Evolutionary conservation across 2,113 vertebrate species (phyloP), one percentile per base, ranked within the genome.

Genomic region (Sigmodon hispidus): DNA sequence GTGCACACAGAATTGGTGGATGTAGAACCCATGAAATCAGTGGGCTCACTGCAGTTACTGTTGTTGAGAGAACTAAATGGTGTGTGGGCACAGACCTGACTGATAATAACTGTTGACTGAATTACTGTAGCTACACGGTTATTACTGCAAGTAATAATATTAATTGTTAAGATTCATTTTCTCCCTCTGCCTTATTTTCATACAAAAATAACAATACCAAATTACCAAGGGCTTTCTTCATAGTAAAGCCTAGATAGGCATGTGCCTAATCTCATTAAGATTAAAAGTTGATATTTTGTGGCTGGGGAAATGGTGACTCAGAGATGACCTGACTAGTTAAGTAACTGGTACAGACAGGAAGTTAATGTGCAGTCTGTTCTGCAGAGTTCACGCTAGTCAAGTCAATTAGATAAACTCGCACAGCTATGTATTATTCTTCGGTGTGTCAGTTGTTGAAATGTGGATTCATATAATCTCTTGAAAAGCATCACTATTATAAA

Each of bases 121-220:
- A 72, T 87, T 50, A n/a, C 86, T 90, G 29, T 57, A n/a, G 55
- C 75, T 72, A 31, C 31, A 6, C 83, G 50, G 22, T 61, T 10
- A 70, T 69, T 11, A 45, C 31, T 92, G 10, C 90, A 88, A 76
- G 36, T 86, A 81, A 29, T 83, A 89, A 45, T 52, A 43, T 50
- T 89, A 87, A 79, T 67, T 40, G 29, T 55, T 55, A 34, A 61
- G 86, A 80, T 73, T 91, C 16, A 4, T 52, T 87, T 70, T 90
- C 52, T 88, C 69, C 31, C 72, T 67, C 34, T 79, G 10, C 73
- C 79, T 95, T 79, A 65, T 90, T 92, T 26, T 79, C 13, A 31
- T 91, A 63, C 73, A 80, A 22, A 90, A 88, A 52, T 87, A 75
- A n/a, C 34, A 91, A 24, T 84, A 83, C 48, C 89, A 61, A 40